Conservation (phyloP, 2,888 invertebrate genomes). For the Melieria crassipennis region DNA sequence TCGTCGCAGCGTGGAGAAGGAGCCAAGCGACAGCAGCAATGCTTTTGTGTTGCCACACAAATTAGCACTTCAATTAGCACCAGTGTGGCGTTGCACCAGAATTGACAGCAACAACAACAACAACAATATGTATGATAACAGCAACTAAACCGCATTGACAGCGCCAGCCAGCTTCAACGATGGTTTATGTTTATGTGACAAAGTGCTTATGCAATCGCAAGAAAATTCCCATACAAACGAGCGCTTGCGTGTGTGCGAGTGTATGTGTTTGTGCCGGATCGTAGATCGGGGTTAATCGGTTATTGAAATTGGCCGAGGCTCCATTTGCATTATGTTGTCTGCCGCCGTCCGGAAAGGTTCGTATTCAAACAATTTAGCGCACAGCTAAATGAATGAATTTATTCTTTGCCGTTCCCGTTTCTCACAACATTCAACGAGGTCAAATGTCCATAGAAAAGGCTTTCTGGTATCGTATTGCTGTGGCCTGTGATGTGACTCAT, state of each 20-base stretch:
- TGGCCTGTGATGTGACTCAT: too few relatives aligned
- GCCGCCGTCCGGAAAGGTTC: too few relatives aligned
- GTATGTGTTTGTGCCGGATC: not conserved
- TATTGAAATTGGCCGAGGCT: slow-evolving; percentile 16
- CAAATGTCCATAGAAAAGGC: too few relatives aligned
- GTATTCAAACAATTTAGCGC: too few relatives aligned
- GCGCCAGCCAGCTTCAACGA: not conserved
- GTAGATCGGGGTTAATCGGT: slow-evolving; percentile 29
- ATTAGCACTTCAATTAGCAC: slow-evolving; percentile 36
- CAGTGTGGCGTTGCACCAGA: not conserved
- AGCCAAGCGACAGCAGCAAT: not conserved
- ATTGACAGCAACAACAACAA: slow-evolving; percentile 1
- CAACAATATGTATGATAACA: not conserved
- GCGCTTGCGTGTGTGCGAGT: not conserved
- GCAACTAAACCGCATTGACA: not conserved
- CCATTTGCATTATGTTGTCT: too few relatives aligned
- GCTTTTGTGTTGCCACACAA: slow-evolving; percentile 34
- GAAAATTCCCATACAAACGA: not conserved
- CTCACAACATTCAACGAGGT: too few relatives aligned
- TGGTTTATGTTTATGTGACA: not conserved
- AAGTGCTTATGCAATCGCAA: not conserved
- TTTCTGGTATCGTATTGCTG: too few relatives aligned
- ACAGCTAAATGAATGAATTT: too few relatives aligned
- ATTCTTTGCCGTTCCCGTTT: too few relatives aligned
- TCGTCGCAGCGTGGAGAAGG: not conserved